A percentile compares a stretch with the other conserved stretches of the same genome.
Conservation (phyloP, 2,797 vertebrate genomes). For the Naso thynnoides region DNA sequence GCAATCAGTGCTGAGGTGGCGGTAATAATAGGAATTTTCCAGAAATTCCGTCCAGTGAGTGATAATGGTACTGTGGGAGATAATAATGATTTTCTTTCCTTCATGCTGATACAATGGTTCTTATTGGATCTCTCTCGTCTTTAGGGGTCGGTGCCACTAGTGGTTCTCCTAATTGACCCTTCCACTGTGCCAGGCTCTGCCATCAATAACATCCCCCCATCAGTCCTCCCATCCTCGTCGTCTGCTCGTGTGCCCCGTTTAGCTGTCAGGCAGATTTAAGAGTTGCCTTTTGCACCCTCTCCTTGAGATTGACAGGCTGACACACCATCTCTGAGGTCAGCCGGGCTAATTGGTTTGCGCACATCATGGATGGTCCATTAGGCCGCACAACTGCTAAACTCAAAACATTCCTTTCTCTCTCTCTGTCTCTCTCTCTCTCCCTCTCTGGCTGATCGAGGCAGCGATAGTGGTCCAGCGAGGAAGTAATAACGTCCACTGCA, state of each 20-base stretch:
- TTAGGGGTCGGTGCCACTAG: conserved; percentile 29
- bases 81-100: conserved; percentile 39
- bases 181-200: conserved; percentile 43
- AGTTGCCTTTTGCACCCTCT: conserved; percentile 37
- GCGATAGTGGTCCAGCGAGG: conserved; percentile 21
- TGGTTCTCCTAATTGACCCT: conserved; percentile 64
- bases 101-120: conserved; percentile 39
- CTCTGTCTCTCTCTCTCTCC: conserved; percentile 2
- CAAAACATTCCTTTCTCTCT: conserved; percentile 6
- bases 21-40: conserved; percentile 36
- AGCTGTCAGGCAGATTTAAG: conserved; percentile 57
- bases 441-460: conserved; percentile 34
- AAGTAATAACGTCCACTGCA: conserved; percentile 54
- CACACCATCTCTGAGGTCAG: conserved; percentile 72
- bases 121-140: conserved; percentile 41
- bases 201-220: conserved; percentile 59
- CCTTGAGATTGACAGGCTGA: conserved; percentile 64
- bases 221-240: conserved; percentile 26
- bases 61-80: conserved; percentile 28
- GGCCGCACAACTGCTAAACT: conserved; percentile 53
- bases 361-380: conserved; percentile 75
- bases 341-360: conserved; percentile 82
- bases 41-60: conserved; percentile 22
- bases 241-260: conserved; percentile 51
- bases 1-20: conserved; percentile 9